Base-by-base conservation (phyloP, 2,797 vertebrate genomes). In the Lateolabrax maculatus region DNA sequence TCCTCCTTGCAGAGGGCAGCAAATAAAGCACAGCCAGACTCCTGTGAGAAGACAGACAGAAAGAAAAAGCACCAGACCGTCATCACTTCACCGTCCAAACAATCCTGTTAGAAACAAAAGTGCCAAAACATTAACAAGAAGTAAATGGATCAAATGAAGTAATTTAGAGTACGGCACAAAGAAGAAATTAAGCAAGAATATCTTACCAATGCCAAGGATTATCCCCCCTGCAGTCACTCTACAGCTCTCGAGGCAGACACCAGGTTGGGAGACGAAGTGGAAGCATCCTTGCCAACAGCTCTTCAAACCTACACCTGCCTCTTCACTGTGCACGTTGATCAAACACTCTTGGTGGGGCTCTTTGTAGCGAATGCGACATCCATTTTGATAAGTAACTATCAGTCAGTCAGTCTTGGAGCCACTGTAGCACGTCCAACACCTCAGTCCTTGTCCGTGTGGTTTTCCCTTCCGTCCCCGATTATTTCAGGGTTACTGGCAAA, bases 1-100 rank as follows among this genome's bases (percentile, higher is more conserved):
- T 93, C 88, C 89, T 91, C 90, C 58, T 89, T 61, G 65, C 71
- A 84, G 90, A 91, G 90, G 90, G 88, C 91, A 91, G 92, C 91
- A 86, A 85, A 86, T 83, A 84, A 86, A 92, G 85, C 75, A 87
- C 86, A 90, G 90, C 90, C 89, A 79, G 81, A 87, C 80, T 69
- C 89, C 91, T 93, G 81, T 3, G 36, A 60, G 27, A 52, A 68
- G 52, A 81, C 10, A 83, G 9, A 75, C 10, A 83, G 9, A 75
- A 18, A 75, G 15, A 65, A 9, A 71, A 18, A 58, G 53, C 46
- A 78, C 23, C 23, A 63, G 23, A 51, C 8, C 19, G 51, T 62
- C 16, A 56, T 62, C 43, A 80, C 18, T n/a, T 41, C 6, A 29
- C 16, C 18, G 44, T 39, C 25, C 19, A 10, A 66, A 64, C 23